A percentile compares a stretch with the other conserved stretches of the same genome.
Evolutionary conservation across 2,797 vertebrate species (phyloP).

Genomic region (Ambastaia sidthimunki): DNA sequence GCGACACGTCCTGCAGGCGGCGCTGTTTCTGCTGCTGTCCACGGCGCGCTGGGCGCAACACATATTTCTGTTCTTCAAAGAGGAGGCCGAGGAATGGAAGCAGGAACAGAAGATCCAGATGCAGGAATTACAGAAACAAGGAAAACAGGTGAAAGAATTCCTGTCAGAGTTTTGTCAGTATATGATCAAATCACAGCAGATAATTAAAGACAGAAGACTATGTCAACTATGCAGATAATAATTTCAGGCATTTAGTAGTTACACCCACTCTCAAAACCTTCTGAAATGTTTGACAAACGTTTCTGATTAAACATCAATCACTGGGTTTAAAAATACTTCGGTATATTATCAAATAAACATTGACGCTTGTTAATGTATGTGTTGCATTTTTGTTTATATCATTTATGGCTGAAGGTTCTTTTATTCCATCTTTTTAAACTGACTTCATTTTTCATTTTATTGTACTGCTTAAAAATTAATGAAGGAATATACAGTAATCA

Average conservation of each 20-base stretch:
- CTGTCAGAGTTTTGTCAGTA: slow-evolving; percentile 73
- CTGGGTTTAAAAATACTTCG: no score
- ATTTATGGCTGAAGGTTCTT: not conserved
- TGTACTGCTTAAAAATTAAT: not conserved
- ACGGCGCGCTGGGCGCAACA: slow-evolving; percentile 71
- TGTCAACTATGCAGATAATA: no score
- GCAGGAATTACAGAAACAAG: slow-evolving; percentile 70
- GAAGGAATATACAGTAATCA: not conserved
- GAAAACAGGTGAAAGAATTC: slow-evolving; percentile 71
- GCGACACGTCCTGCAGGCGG: slow-evolving; percentile 72
- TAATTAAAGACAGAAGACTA: slow-evolving; percentile 69
- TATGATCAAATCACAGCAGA: slow-evolving; percentile 71
- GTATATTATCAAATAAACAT: no score
- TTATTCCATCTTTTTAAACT: not conserved
- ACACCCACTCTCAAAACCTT: no score
- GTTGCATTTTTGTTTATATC: no score
- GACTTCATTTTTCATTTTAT: no score
- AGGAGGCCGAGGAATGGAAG: slow-evolving; percentile 70
- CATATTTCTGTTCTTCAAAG: slow-evolving; percentile 71
- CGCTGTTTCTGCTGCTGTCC: slow-evolving; percentile 67
- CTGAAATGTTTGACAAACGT: no score
- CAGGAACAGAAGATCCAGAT: slow-evolving; percentile 66
- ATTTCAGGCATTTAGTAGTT: no score
- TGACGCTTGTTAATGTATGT: no score
- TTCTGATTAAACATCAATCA: no score